phyloP scores from a whole-genome alignment of 1,140 invertebrate genomes.

The Antheraea mylitta region DNA sequence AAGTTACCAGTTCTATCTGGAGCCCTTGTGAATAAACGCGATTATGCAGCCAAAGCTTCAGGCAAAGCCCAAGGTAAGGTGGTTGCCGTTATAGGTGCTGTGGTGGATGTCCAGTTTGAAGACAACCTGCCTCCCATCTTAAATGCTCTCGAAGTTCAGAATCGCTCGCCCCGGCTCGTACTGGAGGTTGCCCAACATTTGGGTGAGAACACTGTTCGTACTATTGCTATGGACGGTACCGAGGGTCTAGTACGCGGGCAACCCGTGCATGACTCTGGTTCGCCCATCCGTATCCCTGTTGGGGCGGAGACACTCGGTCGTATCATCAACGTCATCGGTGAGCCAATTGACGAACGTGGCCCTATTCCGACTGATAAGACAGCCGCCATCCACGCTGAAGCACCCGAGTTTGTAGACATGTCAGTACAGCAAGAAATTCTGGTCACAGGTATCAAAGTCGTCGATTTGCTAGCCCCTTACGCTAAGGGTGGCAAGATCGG shows the following conservation, averaged over 20 bases:
- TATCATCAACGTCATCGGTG: conserved; percentile 94
- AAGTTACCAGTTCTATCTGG: conserved; percentile 58
- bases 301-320: conserved; percentile 89
- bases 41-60: conserved; percentile 68
- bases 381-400: conserved; percentile 97
- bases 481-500: conserved; percentile 99
- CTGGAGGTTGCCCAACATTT: conserved; percentile 94
- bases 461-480: conserved; percentile 97
- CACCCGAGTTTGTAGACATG: conserved; percentile 98
- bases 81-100: conserved; percentile 99
- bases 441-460: conserved; percentile 98
- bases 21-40: conserved; percentile 64
- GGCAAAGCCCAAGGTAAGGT: conserved; percentile 83
- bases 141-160: conserved; percentile 95
- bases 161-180: conserved; percentile 83
- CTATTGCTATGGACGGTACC: conserved; percentile 94
- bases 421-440: conserved; percentile 98
- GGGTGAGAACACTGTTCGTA: conserved; percentile 90
- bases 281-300: conserved; percentile 90
- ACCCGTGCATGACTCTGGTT: conserved; percentile 85
- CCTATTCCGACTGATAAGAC: conserved; percentile 94
- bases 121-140: conserved; percentile 97
- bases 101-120: conserved; percentile 99
- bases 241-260: conserved; percentile 90
- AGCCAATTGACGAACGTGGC: conserved; percentile 99